Conservation (phyloP, 2,888 invertebrate species). For the Chymomyza amoena region DNA sequence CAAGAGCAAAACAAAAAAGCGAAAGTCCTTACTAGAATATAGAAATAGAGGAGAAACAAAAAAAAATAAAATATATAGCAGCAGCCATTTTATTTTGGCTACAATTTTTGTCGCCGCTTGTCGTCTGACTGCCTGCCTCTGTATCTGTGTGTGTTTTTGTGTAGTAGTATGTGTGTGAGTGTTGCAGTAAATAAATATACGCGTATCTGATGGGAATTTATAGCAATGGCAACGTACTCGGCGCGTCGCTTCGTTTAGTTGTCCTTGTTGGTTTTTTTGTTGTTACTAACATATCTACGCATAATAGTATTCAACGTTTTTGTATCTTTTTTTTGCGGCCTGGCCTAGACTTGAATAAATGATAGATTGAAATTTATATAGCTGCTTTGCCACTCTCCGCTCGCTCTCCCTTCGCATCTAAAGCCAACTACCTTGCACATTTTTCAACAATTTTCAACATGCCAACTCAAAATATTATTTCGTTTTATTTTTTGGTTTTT, state of each 20-base stretch:
- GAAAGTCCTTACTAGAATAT: slow-evolving; percentile 1
- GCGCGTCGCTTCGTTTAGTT: slow-evolving; percentile 42
- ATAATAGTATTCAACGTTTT: slow-evolving; percentile 3
- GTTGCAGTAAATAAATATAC: slow-evolving; percentile 71
- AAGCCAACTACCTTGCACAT: slow-evolving; percentile 34
- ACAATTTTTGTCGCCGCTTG: slow-evolving; percentile 64
- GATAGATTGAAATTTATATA: slow-evolving; percentile 73
- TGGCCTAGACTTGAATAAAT: slow-evolving; percentile 50
- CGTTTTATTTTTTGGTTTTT: slow-evolving; percentile 41
- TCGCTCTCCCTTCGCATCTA: not conserved
- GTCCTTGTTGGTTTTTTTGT: slow-evolving; percentile 42
- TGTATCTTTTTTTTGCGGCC: not conserved
- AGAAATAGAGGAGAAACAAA: not conserved
- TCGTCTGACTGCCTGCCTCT: slow-evolving; percentile 15
- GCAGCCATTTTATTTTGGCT: slow-evolving; percentile 68
- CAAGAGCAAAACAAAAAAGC: slow-evolving; percentile 10
- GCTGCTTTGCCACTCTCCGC: slow-evolving; percentile 25
- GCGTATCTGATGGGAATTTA: slow-evolving; percentile 73
- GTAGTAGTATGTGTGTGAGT: slow-evolving; percentile 56
- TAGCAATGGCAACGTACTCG: slow-evolving; percentile 44
- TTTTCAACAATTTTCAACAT: slow-evolving; percentile 54
- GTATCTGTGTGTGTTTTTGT: slow-evolving; percentile 14
- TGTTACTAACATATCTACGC: slow-evolving; percentile 4
- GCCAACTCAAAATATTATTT: slow-evolving; percentile 37
- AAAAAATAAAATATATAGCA: slow-evolving; percentile 57